phyloP scores from a whole-genome alignment of 2,888 invertebrate genomes.

The Morpho achilles region DNA sequence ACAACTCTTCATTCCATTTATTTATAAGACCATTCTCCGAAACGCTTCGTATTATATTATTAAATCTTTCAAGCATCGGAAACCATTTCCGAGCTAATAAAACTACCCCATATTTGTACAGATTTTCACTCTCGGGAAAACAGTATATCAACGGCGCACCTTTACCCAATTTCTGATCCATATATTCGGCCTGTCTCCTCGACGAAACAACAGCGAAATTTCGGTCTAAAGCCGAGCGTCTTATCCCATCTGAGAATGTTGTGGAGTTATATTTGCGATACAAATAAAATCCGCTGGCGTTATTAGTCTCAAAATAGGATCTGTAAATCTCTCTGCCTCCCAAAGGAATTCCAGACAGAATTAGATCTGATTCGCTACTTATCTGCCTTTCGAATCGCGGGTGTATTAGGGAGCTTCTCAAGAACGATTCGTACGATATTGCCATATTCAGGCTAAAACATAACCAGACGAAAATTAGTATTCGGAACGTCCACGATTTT shows the following conservation, averaged over 20 bases:
- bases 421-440: constrained; percentile 72
- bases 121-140: constrained; percentile 64
- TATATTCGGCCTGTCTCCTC: constrained; percentile 65
- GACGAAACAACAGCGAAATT: constrained; percentile 70
- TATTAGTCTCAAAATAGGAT: constrained; percentile 72
- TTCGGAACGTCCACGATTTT: constrained; percentile 59
- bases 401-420: constrained; percentile 74
- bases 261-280: constrained; percentile 68
- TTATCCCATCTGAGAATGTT: constrained; percentile 60
- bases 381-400: constrained; percentile 75
- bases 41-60: constrained; percentile 67
- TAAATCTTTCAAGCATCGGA: constrained; percentile 63
- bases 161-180: constrained; percentile 64
- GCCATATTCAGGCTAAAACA: constrained; percentile 72
- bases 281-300: constrained; percentile 69
- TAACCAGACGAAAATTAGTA: constrained; percentile 67
- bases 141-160: constrained; percentile 65
- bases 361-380: constrained; percentile 63
- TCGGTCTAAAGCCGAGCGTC: constrained; percentile 28
- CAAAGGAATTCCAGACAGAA: constrained; percentile 60
- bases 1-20: constrained; percentile 69
- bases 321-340: constrained; percentile 73
- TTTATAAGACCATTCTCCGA: constrained; percentile 71
- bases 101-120: constrained; percentile 74
- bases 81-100: constrained; percentile 67